Conservation (phyloP, 2,797 vertebrate genomes). For the Oreochromis mossambicus region DNA sequence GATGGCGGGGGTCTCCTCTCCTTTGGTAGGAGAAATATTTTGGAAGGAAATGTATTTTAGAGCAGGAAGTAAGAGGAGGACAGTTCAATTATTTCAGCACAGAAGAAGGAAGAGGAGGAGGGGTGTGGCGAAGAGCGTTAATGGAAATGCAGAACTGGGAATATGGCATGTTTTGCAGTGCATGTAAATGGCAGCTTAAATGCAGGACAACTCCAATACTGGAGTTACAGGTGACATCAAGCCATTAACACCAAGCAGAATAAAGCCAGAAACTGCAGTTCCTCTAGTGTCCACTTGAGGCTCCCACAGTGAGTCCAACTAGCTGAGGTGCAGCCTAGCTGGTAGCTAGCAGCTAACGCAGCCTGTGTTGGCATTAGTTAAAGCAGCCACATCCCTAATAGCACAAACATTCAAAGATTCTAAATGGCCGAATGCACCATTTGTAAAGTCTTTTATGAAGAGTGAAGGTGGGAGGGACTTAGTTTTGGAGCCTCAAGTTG, state of each 20-base stretch:
- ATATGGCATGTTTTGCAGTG: background rate
- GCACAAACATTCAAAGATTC: background rate
- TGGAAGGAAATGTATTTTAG: background rate
- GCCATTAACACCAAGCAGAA: background rate
- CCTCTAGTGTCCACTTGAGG: background rate
- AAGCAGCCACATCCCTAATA: background rate
- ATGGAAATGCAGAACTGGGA: background rate
- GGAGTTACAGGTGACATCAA: background rate
- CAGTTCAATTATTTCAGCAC: background rate
- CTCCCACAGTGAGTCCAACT: background rate
- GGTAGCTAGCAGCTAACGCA: background rate
- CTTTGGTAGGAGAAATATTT: background rate
- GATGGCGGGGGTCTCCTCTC: background rate
- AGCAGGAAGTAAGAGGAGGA: background rate
- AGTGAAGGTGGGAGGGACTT: background rate
- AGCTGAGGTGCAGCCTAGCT: background rate
- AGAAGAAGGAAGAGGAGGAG: background rate
- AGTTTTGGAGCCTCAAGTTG: background rate
- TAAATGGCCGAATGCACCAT: background rate
- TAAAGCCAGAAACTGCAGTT: fast-evolving
- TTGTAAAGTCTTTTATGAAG: background rate
- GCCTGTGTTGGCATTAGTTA: fast-evolving
- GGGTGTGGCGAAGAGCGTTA: background rate
- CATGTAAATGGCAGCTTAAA: background rate
- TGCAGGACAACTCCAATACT: background rate